These are phyloP conservation scores for Enteromius radiatus DNA, from an alignment of 2,797 vertebrate genomes.

Conservation along the genomic window DNA sequence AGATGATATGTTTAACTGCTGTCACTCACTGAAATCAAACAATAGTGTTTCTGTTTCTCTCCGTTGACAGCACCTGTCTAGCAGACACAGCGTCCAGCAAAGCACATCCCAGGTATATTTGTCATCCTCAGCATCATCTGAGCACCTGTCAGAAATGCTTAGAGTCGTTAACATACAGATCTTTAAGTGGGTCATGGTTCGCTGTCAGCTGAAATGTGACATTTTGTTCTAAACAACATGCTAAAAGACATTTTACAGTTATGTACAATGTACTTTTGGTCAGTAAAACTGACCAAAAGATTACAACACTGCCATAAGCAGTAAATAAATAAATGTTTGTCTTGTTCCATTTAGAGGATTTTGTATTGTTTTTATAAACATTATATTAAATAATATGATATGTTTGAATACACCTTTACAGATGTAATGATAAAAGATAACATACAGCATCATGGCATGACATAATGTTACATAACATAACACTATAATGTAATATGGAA, in stretches of 20 bases:
- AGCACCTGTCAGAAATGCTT: conserved; percentile 16
- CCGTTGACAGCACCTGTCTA: conserved; percentile 89
- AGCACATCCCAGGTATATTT: conserved; percentile 93
- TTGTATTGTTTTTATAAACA: not conserved
- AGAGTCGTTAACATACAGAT: not conserved
- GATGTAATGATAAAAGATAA: not conserved
- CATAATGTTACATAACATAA: not conserved
- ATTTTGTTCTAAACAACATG: conserved; percentile 14
- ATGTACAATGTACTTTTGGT: not conserved
- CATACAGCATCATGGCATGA: not conserved
- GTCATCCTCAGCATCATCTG: conserved; percentile 29
- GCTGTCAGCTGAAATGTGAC: conserved; percentile 30
- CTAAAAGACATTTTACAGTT: conserved; percentile 10
- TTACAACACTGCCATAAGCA: not conserved
- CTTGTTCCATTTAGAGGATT: not conserved
- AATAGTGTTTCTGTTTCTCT: conserved; percentile 47
- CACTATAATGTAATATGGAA: not conserved
- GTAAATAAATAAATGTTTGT: not conserved
- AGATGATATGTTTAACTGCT: not conserved
- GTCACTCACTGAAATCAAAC: not conserved
- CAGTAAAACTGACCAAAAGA: not conserved
- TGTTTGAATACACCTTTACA: not conserved
- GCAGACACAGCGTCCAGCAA: conserved; percentile 97
- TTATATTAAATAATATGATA: not conserved
- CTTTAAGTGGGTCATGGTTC: conserved; percentile 38